phyloP scores from a whole-genome alignment of 2,888 invertebrate genomes.

The Chalcosyrphus nemorum region DNA sequence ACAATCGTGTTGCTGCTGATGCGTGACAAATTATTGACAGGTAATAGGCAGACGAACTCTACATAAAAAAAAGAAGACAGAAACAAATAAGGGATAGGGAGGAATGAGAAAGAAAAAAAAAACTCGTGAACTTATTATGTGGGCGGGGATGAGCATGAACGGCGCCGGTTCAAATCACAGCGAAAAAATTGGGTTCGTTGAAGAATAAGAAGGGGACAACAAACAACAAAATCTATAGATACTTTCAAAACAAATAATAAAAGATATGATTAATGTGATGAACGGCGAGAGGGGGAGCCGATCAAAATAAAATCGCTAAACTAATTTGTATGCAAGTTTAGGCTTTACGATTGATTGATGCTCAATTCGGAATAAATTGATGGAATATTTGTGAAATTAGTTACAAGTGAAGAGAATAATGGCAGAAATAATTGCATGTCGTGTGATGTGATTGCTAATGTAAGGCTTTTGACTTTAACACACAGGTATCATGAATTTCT shows the following conservation, averaged over 20 bases:
- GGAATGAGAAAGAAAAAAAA: neutral
- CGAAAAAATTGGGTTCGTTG: neutral
- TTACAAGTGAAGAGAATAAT: slow-evolving; percentile 28
- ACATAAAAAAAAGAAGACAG: neutral
- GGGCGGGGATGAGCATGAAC: slow-evolving; percentile 45
- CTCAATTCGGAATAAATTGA: slow-evolving; percentile 47
- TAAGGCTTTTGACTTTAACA: neutral
- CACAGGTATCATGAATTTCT: neutral
- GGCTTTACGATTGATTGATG: slow-evolving; percentile 51
- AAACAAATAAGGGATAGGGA: slow-evolving; percentile 12
- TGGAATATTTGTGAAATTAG: slow-evolving; percentile 46
- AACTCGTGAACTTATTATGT: slow-evolving; percentile 52
- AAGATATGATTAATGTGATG: slow-evolving; percentile 37
- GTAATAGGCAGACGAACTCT: slow-evolving; percentile 36
- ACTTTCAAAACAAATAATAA: slow-evolving; percentile 36
- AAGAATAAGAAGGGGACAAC: slow-evolving; percentile 1
- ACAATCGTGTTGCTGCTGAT: slow-evolving; percentile 53
- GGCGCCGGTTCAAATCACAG: slow-evolving; percentile 7
- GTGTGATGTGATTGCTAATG: slow-evolving; percentile 32
- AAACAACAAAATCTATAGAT: neutral
- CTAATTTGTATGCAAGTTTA: slow-evolving; percentile 57
- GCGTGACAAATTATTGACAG: slow-evolving; percentile 68
- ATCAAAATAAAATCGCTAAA: slow-evolving; percentile 29
- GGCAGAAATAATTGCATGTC: slow-evolving; percentile 11
- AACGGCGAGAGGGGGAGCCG: neutral